phyloP scores from a whole-genome alignment of 2,113 vertebrate species.

The Antennarius striatus region DNA sequence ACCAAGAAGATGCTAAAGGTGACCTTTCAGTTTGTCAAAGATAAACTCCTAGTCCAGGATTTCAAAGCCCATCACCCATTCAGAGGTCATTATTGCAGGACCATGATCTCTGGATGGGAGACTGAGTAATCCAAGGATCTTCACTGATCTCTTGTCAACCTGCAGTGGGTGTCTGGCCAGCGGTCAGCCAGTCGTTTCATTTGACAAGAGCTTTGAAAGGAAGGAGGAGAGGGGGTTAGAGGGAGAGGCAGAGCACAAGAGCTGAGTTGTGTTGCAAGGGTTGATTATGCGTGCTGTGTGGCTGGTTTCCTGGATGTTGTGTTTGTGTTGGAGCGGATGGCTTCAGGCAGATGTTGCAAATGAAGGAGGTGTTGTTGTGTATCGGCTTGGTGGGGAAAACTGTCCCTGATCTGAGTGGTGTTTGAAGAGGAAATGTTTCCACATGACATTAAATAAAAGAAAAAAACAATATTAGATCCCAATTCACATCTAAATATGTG shows the following conservation, averaged over 20 bases:
- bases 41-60: slow-evolving; percentile 28
- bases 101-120: slow-evolving; percentile 45
- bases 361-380: slow-evolving; percentile 71
- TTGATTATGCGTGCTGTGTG: slow-evolving; percentile 64
- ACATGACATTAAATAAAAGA: slow-evolving; percentile 6
- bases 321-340: slow-evolving; percentile 76
- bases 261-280: slow-evolving; percentile 63
- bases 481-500: background rate
- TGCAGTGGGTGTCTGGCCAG: slow-evolving; percentile 49
- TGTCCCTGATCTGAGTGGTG: slow-evolving; percentile 46
- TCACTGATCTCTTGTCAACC: slow-evolving; percentile 54
- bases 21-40: slow-evolving; percentile 43
- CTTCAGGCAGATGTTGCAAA: slow-evolving; percentile 77
- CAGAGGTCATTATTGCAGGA: background rate
- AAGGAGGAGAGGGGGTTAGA: slow-evolving; percentile 41
- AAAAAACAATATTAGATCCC: background rate
- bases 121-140: slow-evolving; percentile 38
- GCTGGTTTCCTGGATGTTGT: slow-evolving; percentile 66
- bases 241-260: slow-evolving; percentile 58
- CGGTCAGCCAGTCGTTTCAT: slow-evolving; percentile 50
- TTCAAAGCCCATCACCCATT: too few species aligned
- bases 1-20: slow-evolving; percentile 1
- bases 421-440: slow-evolving; percentile 35
- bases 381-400: slow-evolving; percentile 43
- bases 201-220: slow-evolving; percentile 58